Evolutionary conservation across 1,140 invertebrate species (phyloP), one percentile per base, ranked within the genome.

Genomic region (Berghia stephanieae): DNA sequence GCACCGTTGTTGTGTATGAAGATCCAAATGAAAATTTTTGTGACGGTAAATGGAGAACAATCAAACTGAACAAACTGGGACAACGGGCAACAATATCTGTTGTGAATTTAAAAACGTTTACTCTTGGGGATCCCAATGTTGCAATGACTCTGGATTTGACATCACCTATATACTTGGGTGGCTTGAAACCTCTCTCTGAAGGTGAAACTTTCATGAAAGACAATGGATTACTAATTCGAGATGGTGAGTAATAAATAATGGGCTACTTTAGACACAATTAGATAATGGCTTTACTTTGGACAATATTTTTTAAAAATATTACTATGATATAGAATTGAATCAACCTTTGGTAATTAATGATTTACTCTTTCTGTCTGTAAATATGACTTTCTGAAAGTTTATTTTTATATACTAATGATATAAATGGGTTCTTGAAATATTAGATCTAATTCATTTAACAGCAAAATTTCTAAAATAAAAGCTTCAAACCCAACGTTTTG

Each of bases 11-110:
- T 0, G 82, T 80, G 18, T 86, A 83, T 36, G 76, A 78, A 40
- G 66, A 70, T 42, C 49, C 72, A 24, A 74, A 49, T n/a, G 71
- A 80, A 3, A 82, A 79, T 21, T 78, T 88, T 34, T 89, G 88
- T 81, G 85, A 88, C 80, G 87, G 86, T 18, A 71, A 81, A 42
- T 86, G 84, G 85, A 83, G 83, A 8, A 52, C 43, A 16, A 71
- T 86, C 0, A 68, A 34, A 1, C 70, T 86, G 2, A 43, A 40
- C 21, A 87, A 87, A 74, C 40, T 75, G 5, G 81, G 82, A 1
- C 82, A 84, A 43, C 75, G 83, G 66, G 84, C 81, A 16, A 75
- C 55, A 10, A 83, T 86, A 10, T 72, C 77, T 10, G 78, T 86
- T 2, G 69, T 79, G 3, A 63, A 69, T 13, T 49, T 68, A 34